Base-by-base conservation (phyloP, 1,140 invertebrate genomes). In the Apis dorsata region DNA sequence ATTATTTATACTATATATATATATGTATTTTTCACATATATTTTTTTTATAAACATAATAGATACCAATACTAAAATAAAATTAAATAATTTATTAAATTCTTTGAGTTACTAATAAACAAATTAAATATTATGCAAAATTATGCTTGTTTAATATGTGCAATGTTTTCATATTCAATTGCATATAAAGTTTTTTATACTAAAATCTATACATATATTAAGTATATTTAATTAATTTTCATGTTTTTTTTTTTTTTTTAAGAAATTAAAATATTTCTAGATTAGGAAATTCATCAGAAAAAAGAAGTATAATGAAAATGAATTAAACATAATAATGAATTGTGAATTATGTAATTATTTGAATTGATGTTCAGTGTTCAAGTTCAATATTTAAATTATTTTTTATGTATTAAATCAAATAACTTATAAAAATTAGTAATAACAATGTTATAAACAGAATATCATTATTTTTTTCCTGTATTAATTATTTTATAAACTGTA, bases 371-470 rank as follows among this genome's bases (percentile, higher is more conserved):
- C n/a, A 71, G 9, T 34, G 17, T 72, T 44, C 34, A 44, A 44
- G 70, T 72, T 65, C 19, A 49, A 51, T 51, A 17, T 21, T 24
- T 28, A 28, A 28, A 15, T 57, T 77, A 55, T n/a, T 19, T 66
- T 55, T 34, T 19, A 11, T 17, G 9, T 19, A 68, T 1, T 60
- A n/a, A 66, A 57, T 57, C 2, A 57, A 24, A 51, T 55, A 74
- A 81, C 9, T 53, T 75, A 81, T 28, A 24, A 17, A 76, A n/a
- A 15, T 34, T 44, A 60, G 21, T 49, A 60, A 13, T 66, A 21
- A 44, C 63, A 76, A 81, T 75, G n/a, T 19, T 59, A 81, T 21
- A 81, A 59, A 59, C 19, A 68, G 9, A 24, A 59, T 34, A n/a
- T 51, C 11, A 65, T 9, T 34, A 81, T 57, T 13, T 19, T 7